Percentiles rank a stretch among this genome's conserved stretches.
Conservation (phyloP, 2,797 vertebrate species). For the Dermochelys coriacea region DNA sequence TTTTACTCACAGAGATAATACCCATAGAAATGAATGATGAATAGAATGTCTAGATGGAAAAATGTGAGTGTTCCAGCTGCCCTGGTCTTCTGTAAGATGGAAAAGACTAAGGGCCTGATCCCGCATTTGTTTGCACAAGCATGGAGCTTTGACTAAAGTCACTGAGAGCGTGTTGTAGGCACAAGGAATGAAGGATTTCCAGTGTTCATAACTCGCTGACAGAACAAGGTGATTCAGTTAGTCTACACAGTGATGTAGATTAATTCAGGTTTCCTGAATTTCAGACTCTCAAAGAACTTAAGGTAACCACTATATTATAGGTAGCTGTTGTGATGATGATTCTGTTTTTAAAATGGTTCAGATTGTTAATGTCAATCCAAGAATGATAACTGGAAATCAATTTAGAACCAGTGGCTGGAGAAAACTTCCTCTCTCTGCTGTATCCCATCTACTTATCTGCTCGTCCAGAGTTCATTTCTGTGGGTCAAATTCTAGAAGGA, state of each 20-base stretch:
- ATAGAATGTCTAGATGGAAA: background rate
- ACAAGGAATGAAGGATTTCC: rapidly evolving
- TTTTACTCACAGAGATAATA: background rate
- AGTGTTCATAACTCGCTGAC: background rate
- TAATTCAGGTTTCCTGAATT: background rate
- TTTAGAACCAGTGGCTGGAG: background rate
- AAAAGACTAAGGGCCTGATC: background rate
- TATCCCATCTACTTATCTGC: background rate
- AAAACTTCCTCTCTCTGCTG: background rate
- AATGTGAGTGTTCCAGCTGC: background rate
- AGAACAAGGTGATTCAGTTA: background rate
- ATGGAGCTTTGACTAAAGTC: background rate
- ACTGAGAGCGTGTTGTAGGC: background rate
- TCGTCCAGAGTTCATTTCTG: background rate
- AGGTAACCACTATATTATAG: background rate
- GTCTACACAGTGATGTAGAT: background rate
- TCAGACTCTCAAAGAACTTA: constrained; percentile 21
- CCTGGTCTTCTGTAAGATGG: background rate
- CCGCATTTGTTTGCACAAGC: background rate
- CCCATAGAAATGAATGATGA: background rate
- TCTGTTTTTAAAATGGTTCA: constrained; percentile 2
- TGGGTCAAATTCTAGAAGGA: background rate
- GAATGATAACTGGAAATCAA: constrained; percentile 1
- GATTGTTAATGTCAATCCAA: background rate
- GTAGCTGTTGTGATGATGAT: background rate